A percentile compares a stretch with the other conserved stretches of the same genome.
These are phyloP conservation scores for Pipra filicauda DNA, from an alignment of 2,113 vertebrate genomes.

Conservation along the genomic window DNA sequence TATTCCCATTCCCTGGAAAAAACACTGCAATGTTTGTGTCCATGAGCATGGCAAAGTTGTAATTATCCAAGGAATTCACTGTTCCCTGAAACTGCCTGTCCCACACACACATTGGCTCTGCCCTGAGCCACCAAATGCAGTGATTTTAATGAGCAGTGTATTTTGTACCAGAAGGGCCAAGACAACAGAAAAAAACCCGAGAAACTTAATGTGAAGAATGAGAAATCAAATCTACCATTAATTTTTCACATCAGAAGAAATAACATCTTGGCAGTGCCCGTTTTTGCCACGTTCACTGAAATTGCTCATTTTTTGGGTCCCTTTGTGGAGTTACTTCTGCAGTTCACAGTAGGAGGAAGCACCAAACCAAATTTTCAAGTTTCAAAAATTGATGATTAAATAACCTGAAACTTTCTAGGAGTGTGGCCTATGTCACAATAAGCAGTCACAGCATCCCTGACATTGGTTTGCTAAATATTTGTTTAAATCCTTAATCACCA, in stretches of 20 bases:
- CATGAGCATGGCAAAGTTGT: neutral
- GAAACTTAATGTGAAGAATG: neutral
- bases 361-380: neutral
- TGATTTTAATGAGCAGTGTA: neutral
- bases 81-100: neutral
- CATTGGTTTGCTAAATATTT: neutral
- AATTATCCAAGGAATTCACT: neutral
- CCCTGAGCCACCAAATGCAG: neutral
- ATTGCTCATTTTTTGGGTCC: neutral
- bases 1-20: neutral
- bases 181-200: neutral
- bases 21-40: neutral
- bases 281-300: neutral
- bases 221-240: neutral
- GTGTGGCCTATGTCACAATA: fast-evolving
- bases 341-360: neutral
- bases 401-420: neutral
- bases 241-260: neutral
- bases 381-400: neutral
- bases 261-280: neutral
- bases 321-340: neutral
- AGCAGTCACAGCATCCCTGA: neutral
- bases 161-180: neutral
- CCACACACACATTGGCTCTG: neutral
- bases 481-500: neutral